Evolutionary conservation across 1,140 invertebrate species (phyloP).

Genomic region (Uloborus diversus): DNA sequence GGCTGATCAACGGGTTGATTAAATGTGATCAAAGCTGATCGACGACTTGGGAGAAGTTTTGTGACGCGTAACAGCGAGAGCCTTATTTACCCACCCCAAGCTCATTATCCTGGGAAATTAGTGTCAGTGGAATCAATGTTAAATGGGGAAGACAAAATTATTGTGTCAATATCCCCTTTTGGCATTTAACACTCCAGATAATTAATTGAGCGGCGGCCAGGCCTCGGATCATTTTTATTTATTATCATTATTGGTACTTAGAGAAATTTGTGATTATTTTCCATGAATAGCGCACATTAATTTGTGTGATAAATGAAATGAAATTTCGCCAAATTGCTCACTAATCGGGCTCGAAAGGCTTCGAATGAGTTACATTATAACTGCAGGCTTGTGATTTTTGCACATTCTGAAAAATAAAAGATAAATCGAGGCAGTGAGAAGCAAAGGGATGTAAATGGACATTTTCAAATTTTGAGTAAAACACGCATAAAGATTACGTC

Average conservation of each 20-base stretch:
- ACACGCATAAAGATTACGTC: too few relatives aligned
- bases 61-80: constrained; percentile 25
- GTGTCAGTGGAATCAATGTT: constrained; percentile 40
- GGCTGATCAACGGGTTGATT: constrained; percentile 37
- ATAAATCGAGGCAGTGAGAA: too few relatives aligned
- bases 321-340: neutral
- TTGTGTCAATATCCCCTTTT: constrained; percentile 45
- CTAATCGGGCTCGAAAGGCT: too few relatives aligned
- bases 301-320: neutral
- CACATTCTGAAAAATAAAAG: too few relatives aligned
- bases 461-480: too few relatives aligned
- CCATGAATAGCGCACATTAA: neutral
- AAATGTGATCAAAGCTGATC: constrained; percentile 29
- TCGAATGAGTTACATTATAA: too few relatives aligned
- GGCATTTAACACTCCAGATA: constrained; percentile 9
- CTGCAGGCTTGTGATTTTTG: too few relatives aligned
- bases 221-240: neutral
- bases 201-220: constrained; percentile 15
- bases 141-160: constrained; percentile 14
- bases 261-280: neutral
- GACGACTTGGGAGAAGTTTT: constrained; percentile 39
- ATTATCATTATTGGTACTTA: neutral
- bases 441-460: too few relatives aligned
- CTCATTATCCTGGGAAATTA: constrained; percentile 14
- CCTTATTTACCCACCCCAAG: constrained; percentile 34